phyloP scores from a whole-genome alignment of 2,113 vertebrate genomes.

The Brachypteracias leptosomus region DNA sequence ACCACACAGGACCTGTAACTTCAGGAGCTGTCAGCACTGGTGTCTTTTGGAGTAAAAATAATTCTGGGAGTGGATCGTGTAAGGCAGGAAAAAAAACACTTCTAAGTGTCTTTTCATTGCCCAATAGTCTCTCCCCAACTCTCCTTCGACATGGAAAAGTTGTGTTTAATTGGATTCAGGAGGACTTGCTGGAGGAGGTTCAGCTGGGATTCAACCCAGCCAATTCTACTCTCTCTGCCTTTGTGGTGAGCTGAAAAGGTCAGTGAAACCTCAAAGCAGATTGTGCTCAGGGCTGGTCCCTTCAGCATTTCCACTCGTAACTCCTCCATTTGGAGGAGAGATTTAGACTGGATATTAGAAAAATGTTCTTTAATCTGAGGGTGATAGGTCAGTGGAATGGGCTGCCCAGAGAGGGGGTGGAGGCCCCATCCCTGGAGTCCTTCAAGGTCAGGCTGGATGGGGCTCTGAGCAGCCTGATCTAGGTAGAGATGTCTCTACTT shows the following conservation, averaged over 20 bases:
- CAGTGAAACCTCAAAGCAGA: constrained; percentile 47
- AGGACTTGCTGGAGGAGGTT: constrained; percentile 31
- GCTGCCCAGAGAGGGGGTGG: no score
- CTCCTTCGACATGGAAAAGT: constrained; percentile 17
- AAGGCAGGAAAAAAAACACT: neutral
- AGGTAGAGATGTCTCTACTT: no score
- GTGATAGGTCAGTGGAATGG: no score
- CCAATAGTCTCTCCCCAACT: neutral
- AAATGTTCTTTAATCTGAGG: no score
- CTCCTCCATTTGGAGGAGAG: neutral
- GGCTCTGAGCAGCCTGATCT: no score
- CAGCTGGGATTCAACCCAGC: constrained; percentile 51
- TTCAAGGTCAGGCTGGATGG: no score
- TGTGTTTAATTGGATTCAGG: constrained; percentile 55
- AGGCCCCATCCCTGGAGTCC: no score
- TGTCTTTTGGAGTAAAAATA: neutral
- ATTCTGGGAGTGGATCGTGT: neutral
- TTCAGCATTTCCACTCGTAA: neutral
- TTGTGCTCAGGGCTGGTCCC: constrained; percentile 2
- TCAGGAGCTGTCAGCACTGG: neutral
- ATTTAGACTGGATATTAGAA: no score
- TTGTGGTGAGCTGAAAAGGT: constrained; percentile 60
- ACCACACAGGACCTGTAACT: neutral
- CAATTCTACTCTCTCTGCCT: neutral
- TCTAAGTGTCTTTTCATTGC: neutral